A percentile compares a stretch with the other conserved stretches of the same genome.
Evolutionary conservation across 2,888 invertebrate species (phyloP).

Genomic region (Mythimna lalbum): DNA sequence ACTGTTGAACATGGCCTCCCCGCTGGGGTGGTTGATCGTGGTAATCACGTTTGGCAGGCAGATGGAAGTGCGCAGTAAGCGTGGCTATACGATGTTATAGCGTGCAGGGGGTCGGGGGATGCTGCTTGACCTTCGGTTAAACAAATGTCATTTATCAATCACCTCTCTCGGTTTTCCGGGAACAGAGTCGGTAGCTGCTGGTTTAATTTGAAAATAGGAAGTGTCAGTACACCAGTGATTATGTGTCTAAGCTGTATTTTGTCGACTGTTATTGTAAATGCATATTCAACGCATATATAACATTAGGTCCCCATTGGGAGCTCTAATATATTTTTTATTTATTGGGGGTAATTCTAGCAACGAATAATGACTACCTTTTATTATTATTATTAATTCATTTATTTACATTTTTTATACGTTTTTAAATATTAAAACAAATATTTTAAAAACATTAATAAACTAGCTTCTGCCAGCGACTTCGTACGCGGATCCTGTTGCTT

Average conservation of each 20-base stretch:
- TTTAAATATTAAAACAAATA: too few species aligned
- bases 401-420: too few species aligned
- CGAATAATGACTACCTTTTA: too few species aligned
- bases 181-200: too few species aligned
- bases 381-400: too few species aligned
- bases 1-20: constrained; percentile 44
- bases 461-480: too few species aligned
- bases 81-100: not conserved
- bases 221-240: not conserved
- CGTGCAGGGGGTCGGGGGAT: constrained; percentile 6
- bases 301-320: too few species aligned
- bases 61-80: constrained; percentile 23
- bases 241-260: not conserved
- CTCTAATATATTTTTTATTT: too few species aligned
- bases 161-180: not conserved
- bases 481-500: too few species aligned
- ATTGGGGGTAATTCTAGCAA: too few species aligned
- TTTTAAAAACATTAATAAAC: too few species aligned
- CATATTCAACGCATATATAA: not conserved
- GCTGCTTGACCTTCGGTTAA: constrained; percentile 15
- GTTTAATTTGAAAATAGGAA: not conserved
- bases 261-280: not conserved
- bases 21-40: constrained; percentile 20
- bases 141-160: constrained; percentile 10
- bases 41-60: constrained; percentile 22